phyloP scores from a whole-genome alignment of 1,140 invertebrate genomes.

The Ostrea edulis region DNA sequence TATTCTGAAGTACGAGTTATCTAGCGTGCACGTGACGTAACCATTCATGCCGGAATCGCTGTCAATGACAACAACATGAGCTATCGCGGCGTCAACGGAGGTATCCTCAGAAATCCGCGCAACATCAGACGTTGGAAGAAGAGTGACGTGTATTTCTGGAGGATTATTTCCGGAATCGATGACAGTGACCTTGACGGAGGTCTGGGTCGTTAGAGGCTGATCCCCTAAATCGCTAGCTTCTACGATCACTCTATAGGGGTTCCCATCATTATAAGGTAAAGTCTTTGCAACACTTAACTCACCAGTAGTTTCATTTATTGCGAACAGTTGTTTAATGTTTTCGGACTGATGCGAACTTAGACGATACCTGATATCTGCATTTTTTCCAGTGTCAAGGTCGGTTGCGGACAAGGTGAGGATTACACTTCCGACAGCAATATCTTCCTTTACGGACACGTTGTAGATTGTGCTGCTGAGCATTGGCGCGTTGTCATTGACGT shows the following conservation, averaged over 20 bases:
- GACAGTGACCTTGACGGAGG: slow-evolving; percentile 94
- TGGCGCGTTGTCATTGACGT: slow-evolving; percentile 97
- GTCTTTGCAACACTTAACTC: slow-evolving; percentile 57
- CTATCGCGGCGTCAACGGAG: slow-evolving; percentile 68
- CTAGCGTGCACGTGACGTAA: slow-evolving; percentile 58
- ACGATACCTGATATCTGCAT: slow-evolving; percentile 93
- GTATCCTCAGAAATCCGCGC: slow-evolving; percentile 70
- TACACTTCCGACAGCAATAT: slow-evolving; percentile 86
- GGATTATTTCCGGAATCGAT: slow-evolving; percentile 83
- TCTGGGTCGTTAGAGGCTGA: slow-evolving; percentile 90
- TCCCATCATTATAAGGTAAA: slow-evolving; percentile 64
- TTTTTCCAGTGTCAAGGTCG: slow-evolving; percentile 93
- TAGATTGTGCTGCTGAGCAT: slow-evolving; percentile 84
- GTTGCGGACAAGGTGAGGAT: slow-evolving; percentile 88
- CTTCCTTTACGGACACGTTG: slow-evolving; percentile 90
- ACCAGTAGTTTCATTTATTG: slow-evolving; percentile 62
- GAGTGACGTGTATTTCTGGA: slow-evolving; percentile 68
- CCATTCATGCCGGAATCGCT: slow-evolving; percentile 71
- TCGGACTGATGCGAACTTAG: slow-evolving; percentile 79
- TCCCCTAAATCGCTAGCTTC: slow-evolving; percentile 64
- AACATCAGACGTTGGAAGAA: slow-evolving; percentile 56
- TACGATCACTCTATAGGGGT: slow-evolving; percentile 61
- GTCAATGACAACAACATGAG: slow-evolving; percentile 70
- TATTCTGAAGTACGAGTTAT: slow-evolving; percentile 36
- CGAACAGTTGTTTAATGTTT: slow-evolving; percentile 62